phyloP scores from a whole-genome alignment of 2,113 vertebrate species.

The Tympanuchus pallidicinctus region DNA sequence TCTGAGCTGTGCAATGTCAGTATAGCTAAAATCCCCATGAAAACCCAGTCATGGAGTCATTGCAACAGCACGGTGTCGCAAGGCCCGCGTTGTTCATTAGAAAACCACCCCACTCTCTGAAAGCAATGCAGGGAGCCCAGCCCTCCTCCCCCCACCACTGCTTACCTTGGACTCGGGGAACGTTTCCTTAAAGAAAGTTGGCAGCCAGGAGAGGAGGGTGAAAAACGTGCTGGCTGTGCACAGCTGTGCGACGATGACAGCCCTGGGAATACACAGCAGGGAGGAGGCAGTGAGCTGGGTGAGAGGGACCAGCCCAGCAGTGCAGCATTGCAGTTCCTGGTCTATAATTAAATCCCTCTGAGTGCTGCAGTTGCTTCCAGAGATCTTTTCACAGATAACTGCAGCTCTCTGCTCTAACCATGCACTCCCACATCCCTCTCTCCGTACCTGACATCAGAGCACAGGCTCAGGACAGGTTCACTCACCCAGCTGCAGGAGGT shows the following conservation, averaged over 20 bases:
- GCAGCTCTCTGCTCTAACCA: not conserved
- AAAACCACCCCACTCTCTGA: not conserved
- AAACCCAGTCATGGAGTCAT: not conserved
- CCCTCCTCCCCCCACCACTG: not conserved
- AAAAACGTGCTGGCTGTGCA: slow-evolving; percentile 92
- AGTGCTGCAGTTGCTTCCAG: not conserved
- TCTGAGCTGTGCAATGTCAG: not conserved
- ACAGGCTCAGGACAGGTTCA: not conserved
- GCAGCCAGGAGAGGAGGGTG: slow-evolving; percentile 95
- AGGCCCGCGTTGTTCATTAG: not conserved
- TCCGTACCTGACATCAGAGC: not conserved
- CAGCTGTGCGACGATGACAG: slow-evolving; percentile 91
- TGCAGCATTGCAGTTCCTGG: not conserved
- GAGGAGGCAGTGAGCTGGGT: not conserved
- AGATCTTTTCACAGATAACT: not conserved
- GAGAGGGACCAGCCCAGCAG: not conserved
- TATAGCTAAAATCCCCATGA: not conserved
- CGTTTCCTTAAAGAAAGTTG: slow-evolving; percentile 94
- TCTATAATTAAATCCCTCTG: not conserved
- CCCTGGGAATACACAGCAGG: slow-evolving; percentile 76
- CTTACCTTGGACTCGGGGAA: slow-evolving; percentile 94
- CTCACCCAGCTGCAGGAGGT: not conserved
- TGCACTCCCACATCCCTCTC: accelerated
- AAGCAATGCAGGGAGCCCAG: not conserved
- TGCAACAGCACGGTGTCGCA: not conserved